These are phyloP conservation scores for Phylloscopus trochiloides DNA, from an alignment of 2,113 vertebrate species.

Conservation along the genomic window DNA sequence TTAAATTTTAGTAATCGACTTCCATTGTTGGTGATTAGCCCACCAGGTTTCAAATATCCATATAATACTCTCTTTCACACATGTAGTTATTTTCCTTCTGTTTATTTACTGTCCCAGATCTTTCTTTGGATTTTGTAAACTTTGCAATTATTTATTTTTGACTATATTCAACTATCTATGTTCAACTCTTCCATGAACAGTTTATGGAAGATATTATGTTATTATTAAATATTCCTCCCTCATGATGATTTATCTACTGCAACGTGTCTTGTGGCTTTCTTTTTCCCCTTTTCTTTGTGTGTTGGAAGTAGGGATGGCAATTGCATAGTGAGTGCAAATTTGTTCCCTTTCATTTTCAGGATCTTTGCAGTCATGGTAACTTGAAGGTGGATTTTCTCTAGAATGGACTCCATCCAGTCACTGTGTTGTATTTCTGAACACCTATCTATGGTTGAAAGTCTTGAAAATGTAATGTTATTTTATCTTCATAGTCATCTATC, in stretches of 20 bases:
- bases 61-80: not conserved
- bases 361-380: not conserved
- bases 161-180: not conserved
- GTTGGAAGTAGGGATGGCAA: not conserved
- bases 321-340: not conserved
- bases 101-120: not conserved
- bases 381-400: not conserved
- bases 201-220: not conserved
- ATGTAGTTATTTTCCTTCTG: not conserved
- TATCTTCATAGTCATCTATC: not conserved
- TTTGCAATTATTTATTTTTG: not conserved
- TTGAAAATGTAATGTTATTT: not conserved
- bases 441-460: not conserved
- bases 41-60: not conserved
- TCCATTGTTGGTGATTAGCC: not conserved
- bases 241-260: not conserved
- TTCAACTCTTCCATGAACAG: not conserved
- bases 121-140: not conserved
- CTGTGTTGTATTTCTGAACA: not conserved
- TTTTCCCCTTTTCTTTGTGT: not conserved
- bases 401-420: not conserved
- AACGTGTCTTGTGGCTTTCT: not conserved
- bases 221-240: not conserved
- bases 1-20: not conserved
- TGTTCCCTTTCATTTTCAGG: not conserved